phyloP scores from a whole-genome alignment of 2,797 vertebrate species.

The Eutrigla gurnardus region DNA sequence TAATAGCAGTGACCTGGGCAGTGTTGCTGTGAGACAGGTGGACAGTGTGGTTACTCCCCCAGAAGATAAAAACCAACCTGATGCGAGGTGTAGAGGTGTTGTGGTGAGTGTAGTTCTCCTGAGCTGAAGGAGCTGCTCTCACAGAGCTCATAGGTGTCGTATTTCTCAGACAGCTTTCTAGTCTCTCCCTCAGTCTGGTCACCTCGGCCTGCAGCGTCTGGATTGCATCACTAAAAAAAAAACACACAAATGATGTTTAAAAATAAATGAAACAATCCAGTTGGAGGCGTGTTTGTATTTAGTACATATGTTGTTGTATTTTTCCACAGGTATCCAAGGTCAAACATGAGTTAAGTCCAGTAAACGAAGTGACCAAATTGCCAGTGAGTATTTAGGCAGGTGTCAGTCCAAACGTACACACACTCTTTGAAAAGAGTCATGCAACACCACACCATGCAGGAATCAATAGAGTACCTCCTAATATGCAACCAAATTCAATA shows the following conservation, averaged over 20 bases:
- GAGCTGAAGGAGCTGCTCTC: constrained; percentile 31
- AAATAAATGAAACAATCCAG: neutral
- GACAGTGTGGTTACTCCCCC: neutral
- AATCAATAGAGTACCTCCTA: constrained; percentile 60
- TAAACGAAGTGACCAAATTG: neutral
- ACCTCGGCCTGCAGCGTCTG: constrained; percentile 86
- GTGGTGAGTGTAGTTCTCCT: constrained; percentile 2
- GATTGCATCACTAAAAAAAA: constrained; percentile 82
- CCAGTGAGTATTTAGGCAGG: neutral
- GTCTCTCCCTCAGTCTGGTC: constrained; percentile 74
- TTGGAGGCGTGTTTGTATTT: neutral
- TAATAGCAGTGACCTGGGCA: neutral
- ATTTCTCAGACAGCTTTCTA: constrained; percentile 81
- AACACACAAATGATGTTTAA: neutral
- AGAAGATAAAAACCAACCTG: constrained; percentile 69
- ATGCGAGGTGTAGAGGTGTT: constrained; percentile 34
- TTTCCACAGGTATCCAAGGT: constrained; percentile 6
- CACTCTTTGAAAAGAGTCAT: constrained; percentile 33
- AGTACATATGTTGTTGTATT: neutral
- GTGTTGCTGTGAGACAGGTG: neutral
- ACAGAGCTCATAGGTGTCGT: neutral
- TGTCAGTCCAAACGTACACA: constrained; percentile 19
- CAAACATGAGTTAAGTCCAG: constrained; percentile 14
- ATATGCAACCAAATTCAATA: constrained; percentile 53
- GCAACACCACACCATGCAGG: constrained; percentile 62